Evolutionary conservation across 1,140 invertebrate species (phyloP).

Genomic region (Pseudobourletiella spinata): DNA sequence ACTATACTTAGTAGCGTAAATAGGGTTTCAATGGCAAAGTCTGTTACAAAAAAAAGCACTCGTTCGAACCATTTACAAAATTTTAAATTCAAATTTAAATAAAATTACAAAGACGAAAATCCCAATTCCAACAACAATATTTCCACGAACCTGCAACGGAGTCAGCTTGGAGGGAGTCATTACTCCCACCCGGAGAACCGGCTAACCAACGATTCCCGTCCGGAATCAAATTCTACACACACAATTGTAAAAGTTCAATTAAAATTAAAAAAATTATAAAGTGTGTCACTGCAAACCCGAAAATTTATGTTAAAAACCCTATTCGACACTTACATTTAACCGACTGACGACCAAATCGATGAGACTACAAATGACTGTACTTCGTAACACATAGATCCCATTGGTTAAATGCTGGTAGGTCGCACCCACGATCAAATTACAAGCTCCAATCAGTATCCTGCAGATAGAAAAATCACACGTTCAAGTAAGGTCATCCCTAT

Average conservation of each 20-base stretch:
- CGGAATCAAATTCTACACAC: slow-evolving; percentile 21
- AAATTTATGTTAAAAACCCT: neutral
- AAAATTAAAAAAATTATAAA: neutral
- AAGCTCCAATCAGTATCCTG: slow-evolving; percentile 23
- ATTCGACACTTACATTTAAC: slow-evolving; percentile 51
- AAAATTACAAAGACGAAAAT: too few species aligned
- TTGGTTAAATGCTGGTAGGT: slow-evolving; percentile 45
- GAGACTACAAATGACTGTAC: slow-evolving; percentile 57
- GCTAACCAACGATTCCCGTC: slow-evolving; percentile 28
- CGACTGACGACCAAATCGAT: slow-evolving; percentile 59
- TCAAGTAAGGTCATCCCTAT: neutral
- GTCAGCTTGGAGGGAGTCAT: slow-evolving; percentile 25
- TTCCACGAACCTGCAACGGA: slow-evolving; percentile 40
- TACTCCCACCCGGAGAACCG: slow-evolving; percentile 14
- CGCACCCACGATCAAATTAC: slow-evolving; percentile 15
- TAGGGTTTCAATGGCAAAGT: slow-evolving; percentile 22
- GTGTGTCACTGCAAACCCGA: too few species aligned
- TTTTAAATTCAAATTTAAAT: too few species aligned
- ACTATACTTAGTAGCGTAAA: slow-evolving; percentile 21
- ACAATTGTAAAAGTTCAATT: slow-evolving; percentile 4
- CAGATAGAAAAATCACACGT: neutral
- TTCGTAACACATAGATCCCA: slow-evolving; percentile 56
- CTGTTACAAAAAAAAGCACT: too few species aligned
- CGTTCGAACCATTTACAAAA: too few species aligned
- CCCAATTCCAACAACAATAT: too few species aligned